Base-by-base conservation (phyloP, 1,140 invertebrate genomes). In the Trigoniulus corallinus region DNA sequence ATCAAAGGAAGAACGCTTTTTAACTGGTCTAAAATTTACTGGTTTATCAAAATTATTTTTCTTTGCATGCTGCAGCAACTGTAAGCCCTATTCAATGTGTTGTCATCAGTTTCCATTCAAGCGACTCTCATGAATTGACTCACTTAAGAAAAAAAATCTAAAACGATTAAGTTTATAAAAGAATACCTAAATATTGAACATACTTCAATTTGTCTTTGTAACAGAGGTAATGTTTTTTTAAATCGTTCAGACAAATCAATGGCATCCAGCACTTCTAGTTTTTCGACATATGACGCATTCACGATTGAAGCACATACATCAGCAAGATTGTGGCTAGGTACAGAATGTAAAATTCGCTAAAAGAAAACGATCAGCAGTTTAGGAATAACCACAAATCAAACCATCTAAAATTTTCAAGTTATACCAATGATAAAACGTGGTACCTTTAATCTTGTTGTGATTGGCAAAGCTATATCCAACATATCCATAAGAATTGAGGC, bases 211-310 rank as follows among this genome's bases (percentile, higher is more conserved):
- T 72, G 70, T 43, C 71, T 58, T 51, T 68, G 62, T 13, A 73
- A 59, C 13, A 73, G 57, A 13, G 71, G 69, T 13, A 73, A 56
- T 7, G 67, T 67, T 54, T 70, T 71, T 46, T 62, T 65, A 54
- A 72, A 70, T 54, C 72, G 57, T 48, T 72, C 68, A 12, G 61
- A 59, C 3, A 73, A 53, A 54, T 72, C 69, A 42, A 72, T 59
- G 29, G 72, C 69, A 62, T 73, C 70, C 22, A 74, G 53, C 3
- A 74, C 65, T 52, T 71, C 62, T 27, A 73, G 60, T 51, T 70
- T 68, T 58, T 73, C 71, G 4, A 62, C 58, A 52, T 68, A 69
- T 4, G 69, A 66, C 7, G 70, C 69, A 51, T 67, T 67, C 1
- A 71, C 64, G 51, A 72, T 63, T 34, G 68, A 62, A 22, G 68